phyloP scores from a whole-genome alignment of 1,140 invertebrate genomes.

The Neodiprion pinetum region DNA sequence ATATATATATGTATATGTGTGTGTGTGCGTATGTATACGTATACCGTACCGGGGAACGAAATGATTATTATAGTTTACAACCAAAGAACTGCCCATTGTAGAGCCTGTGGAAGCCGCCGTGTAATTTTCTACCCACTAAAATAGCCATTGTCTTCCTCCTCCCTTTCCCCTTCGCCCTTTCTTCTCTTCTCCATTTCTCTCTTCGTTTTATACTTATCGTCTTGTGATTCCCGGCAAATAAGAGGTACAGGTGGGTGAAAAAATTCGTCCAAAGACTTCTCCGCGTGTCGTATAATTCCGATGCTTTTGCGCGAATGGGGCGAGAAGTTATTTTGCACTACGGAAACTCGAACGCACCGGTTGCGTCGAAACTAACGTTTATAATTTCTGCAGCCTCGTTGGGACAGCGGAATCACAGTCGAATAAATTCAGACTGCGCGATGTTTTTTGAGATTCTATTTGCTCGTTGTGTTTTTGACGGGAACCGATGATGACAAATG shows the following conservation, averaged over 20 bases:
- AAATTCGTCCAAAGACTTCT: conserved; percentile 35
- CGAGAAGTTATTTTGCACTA: no score
- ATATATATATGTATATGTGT: background rate
- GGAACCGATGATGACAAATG: no score
- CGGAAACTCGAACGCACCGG: no score
- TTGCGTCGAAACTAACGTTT: no score
- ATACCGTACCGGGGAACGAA: conserved; percentile 47
- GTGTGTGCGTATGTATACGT: conserved; percentile 28
- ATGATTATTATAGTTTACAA: conserved; percentile 65
- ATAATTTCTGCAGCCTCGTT: no score
- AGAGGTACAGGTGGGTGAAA: conserved; percentile 55
- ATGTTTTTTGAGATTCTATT: no score
- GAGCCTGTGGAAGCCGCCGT: conserved; percentile 61
- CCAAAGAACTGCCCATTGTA: conserved; percentile 63
- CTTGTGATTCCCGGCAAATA: conserved; percentile 61
- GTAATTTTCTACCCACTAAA: conserved; percentile 65
- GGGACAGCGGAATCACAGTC: no score
- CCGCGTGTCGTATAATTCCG: background rate
- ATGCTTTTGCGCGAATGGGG: background rate
- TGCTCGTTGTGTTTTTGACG: no score
- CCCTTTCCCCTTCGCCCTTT: conserved; percentile 25
- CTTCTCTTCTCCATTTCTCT: background rate
- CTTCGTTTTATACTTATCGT: conserved; percentile 44
- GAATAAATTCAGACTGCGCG: no score
- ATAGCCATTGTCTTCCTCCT: conserved; percentile 55